Evolutionary conservation across 2,113 vertebrate genomes (phyloP).

Genomic region (Vidua chalybeata): DNA sequence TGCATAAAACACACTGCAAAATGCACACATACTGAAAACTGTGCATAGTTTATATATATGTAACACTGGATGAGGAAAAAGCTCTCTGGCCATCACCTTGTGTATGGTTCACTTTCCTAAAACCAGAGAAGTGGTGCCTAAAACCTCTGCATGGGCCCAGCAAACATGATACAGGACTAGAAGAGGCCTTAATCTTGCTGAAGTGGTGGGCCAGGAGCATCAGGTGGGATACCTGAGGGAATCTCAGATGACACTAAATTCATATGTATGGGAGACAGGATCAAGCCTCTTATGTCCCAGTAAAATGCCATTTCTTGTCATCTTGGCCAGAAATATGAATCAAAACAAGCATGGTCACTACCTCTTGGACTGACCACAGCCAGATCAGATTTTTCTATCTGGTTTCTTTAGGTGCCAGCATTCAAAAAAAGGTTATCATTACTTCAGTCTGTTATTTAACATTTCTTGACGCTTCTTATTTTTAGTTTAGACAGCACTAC

Average conservation of each 20-base stretch:
- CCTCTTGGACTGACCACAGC: neutral
- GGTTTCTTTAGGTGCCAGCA: neutral
- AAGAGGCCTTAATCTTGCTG: neutral
- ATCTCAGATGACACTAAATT: neutral
- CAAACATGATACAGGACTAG: neutral
- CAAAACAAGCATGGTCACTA: neutral
- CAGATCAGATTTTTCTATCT: neutral
- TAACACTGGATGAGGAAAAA: neutral
- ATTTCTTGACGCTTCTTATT: neutral
- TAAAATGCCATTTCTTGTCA: neutral
- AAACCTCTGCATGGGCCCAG: neutral
- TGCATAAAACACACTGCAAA: neutral
- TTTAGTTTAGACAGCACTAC: neutral
- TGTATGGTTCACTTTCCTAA: neutral
- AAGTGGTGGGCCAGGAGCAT: neutral
- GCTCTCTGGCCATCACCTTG: neutral
- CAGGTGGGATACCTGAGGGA: accelerated
- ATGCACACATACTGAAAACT: neutral
- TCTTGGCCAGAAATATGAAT: neutral
- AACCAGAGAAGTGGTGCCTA: neutral
- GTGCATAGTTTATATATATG: neutral
- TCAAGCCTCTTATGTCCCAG: neutral
- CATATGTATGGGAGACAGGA: neutral
- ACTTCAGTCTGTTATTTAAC: neutral
- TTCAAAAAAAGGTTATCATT: neutral